Evolutionary conservation across 2,797 vertebrate genomes (phyloP).

Genomic region (Lepilemur ruficaudatus): DNA sequence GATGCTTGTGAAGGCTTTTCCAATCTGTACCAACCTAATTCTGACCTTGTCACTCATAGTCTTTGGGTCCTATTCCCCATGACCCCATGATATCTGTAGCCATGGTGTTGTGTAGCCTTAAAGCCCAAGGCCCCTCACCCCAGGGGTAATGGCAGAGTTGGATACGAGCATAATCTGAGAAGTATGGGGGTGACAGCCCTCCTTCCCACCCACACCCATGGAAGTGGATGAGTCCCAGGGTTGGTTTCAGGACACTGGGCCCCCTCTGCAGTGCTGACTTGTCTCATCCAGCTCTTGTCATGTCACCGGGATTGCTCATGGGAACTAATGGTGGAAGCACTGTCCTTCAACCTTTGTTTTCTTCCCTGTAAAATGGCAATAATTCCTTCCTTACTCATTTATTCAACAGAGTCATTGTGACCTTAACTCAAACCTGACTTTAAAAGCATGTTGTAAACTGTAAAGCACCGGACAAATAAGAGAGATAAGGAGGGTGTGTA

Average conservation of each 20-base stretch:
- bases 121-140: not conserved
- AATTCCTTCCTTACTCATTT: not conserved
- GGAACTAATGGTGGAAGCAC: not conserved
- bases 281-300: not conserved
- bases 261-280: not conserved
- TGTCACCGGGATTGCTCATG: not conserved
- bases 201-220: not conserved
- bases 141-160: not conserved
- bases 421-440: not conserved
- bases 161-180: not conserved
- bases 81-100: not conserved
- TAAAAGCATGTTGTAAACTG: slow-evolving; percentile 5
- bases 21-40: not conserved
- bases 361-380: not conserved
- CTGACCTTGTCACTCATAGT: not conserved
- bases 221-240: not conserved
- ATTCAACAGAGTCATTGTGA: not conserved
- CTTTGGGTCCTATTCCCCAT: not conserved
- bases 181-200: no score
- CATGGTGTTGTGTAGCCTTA: not conserved
- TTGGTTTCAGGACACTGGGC: not conserved
- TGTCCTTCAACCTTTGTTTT: not conserved
- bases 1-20: not conserved
- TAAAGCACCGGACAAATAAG: not conserved
- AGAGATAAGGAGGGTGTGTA: not conserved